These are phyloP conservation scores for Corythucha ciliata DNA, from an alignment of 2,888 invertebrate species.

Conservation along the genomic window DNA sequence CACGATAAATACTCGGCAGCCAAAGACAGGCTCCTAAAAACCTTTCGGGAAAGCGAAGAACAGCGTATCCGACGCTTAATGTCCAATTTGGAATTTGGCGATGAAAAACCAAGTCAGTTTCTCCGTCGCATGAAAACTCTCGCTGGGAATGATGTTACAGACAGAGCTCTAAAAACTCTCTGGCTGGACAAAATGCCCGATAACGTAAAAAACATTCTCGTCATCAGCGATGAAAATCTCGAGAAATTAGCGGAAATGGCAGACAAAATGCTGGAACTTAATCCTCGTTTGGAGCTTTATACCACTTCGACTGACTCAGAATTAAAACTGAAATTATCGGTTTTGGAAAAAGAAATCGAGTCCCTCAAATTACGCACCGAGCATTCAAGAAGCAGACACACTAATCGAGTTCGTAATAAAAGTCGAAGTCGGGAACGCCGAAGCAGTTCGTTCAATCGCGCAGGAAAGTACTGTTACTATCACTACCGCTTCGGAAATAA, in stretches of 20 bases:
- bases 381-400: not conserved
- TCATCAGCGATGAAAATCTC: not conserved
- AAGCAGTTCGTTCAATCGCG: conserved; percentile 9
- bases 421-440: not conserved
- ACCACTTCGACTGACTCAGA: conserved; percentile 1
- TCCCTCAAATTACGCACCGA: not conserved
- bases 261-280: too few species aligned
- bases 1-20: conserved; percentile 15
- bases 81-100: conserved; percentile 13
- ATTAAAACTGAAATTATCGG: not conserved
- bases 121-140: conserved; percentile 10
- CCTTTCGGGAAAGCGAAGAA: conserved; percentile 12
- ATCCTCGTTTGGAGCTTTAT: too few species aligned
- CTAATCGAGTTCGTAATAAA: not conserved
- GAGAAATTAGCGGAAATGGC: not conserved
- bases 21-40: conserved; percentile 9
- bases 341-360: conserved; percentile 3
- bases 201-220: conserved; percentile 1
- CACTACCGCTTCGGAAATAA: conserved; percentile 14
- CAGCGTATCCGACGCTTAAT: not conserved
- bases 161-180: conserved; percentile 7
- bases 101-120: conserved; percentile 13
- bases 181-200: conserved; percentile 20
- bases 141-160: conserved; percentile 11
- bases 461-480: conserved; percentile 12